Percentiles rank a stretch among this genome's conserved stretches.
Conservation (phyloP, 1,140 invertebrate genomes). For the Armadillidium nasatum region DNA sequence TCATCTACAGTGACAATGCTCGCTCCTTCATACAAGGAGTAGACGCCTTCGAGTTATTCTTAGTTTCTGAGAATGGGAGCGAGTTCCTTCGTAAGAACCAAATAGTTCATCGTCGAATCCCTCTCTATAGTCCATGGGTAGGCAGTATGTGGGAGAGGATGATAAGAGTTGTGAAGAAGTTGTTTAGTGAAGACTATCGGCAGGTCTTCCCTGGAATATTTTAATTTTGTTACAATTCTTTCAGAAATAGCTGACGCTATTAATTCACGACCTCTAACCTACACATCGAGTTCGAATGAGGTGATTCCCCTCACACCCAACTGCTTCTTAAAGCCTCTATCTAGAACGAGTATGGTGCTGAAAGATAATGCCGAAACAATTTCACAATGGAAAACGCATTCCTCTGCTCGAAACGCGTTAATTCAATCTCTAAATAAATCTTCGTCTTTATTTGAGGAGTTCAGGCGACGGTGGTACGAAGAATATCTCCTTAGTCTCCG, state of each 20-base stretch:
- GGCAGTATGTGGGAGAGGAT: neutral
- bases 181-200: conserved; percentile 1
- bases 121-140: neutral
- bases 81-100: neutral
- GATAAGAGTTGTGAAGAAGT: neutral
- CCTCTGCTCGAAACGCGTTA: too few species aligned
- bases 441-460: too few species aligned
- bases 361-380: too few species aligned
- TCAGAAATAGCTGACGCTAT: neutral
- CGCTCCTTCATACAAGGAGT: neutral
- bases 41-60: neutral
- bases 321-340: too few species aligned
- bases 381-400: too few species aligned
- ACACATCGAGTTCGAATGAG: too few species aligned
- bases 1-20: conserved; percentile 5
- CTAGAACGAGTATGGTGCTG: too few species aligned
- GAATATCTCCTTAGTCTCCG: too few species aligned
- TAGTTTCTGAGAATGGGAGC: too few species aligned
- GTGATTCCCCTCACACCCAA: too few species aligned
- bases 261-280: neutral
- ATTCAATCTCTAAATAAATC: too few species aligned
- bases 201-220: neutral
- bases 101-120: neutral
- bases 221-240: neutral
- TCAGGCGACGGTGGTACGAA: too few species aligned